These are phyloP conservation scores for Valencia hispanica DNA, from an alignment of 2,797 vertebrate genomes.

Conservation along the genomic window DNA sequence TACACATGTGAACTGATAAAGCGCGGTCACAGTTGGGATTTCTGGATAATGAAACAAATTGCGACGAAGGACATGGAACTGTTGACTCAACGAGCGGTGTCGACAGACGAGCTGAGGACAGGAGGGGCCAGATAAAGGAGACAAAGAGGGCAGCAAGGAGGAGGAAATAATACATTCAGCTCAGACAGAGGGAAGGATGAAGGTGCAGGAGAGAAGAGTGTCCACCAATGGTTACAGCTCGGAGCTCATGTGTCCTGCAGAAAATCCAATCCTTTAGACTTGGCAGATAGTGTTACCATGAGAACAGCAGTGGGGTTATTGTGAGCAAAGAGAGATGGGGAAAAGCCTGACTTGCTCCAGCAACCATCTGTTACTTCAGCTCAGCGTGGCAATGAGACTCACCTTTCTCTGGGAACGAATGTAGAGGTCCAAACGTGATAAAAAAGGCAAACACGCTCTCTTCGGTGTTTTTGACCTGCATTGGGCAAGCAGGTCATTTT, in stretches of 20 bases:
- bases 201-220: slow-evolving; percentile 66
- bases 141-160: slow-evolving; percentile 53
- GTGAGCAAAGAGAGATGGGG: slow-evolving; percentile 68
- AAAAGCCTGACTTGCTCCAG: slow-evolving; percentile 87
- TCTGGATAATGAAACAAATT: slow-evolving; percentile 65
- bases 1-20: slow-evolving; percentile 48
- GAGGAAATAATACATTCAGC: slow-evolving; percentile 51
- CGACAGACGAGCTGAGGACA: slow-evolving; percentile 63
- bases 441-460: slow-evolving; percentile 7
- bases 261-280: slow-evolving; percentile 95
- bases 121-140: slow-evolving; percentile 63
- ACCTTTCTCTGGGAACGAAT: slow-evolving; percentile 76
- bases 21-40: slow-evolving; percentile 57
- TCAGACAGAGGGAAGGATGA: slow-evolving; percentile 66
- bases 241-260: slow-evolving; percentile 91
- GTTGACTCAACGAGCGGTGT: slow-evolving; percentile 56
- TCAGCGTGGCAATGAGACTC: slow-evolving; percentile 72
- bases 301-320: slow-evolving; percentile 96
- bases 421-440: slow-evolving; percentile 42
- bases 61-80: slow-evolving; percentile 44
- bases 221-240: slow-evolving; percentile 80
- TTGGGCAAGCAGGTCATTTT: neutral
- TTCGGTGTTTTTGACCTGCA: neutral
- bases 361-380: slow-evolving; percentile 98
- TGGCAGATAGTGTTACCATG: slow-evolving; percentile 99